phyloP scores from a whole-genome alignment of 2,113 vertebrate genomes.

The Galbula dea region DNA sequence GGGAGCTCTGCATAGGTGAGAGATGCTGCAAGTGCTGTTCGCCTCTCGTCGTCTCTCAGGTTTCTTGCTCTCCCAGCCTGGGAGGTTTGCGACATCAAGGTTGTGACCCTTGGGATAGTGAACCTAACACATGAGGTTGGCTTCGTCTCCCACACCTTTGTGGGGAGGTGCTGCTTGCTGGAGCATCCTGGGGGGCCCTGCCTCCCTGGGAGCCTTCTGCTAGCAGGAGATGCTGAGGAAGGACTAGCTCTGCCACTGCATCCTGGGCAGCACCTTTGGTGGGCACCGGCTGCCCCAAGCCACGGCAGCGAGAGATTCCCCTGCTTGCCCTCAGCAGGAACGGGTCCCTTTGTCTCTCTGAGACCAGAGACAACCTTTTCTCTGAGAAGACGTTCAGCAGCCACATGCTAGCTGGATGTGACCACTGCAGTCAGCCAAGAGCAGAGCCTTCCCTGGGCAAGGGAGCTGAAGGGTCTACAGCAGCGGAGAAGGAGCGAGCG shows the following conservation, averaged over 20 bases:
- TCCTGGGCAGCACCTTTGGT: not conserved
- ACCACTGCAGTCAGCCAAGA: not conserved
- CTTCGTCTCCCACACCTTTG: not conserved
- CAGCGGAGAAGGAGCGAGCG: not conserved
- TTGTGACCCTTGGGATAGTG: conserved; percentile 9
- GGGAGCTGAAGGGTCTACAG: not conserved
- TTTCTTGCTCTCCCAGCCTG: not conserved
- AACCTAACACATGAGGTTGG: not conserved
- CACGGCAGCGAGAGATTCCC: not conserved
- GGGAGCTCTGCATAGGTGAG: not conserved
- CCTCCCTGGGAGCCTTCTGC: not conserved
- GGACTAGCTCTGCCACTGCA: not conserved
- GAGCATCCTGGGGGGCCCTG: not conserved
- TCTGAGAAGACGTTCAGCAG: not conserved
- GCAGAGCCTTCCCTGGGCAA: not conserved
- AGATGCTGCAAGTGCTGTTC: not conserved
- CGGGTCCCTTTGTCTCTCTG: not conserved
- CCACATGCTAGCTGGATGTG: not conserved
- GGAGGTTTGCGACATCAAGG: not conserved
- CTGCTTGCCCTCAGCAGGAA: not conserved
- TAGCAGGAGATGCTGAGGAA: not conserved
- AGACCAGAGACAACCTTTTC: not conserved
- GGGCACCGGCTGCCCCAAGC: not conserved
- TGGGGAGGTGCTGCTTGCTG: not conserved
- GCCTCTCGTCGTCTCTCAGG: not conserved